These are phyloP conservation scores for Myrmecophaga tridactyla DNA, from an alignment of 2,113 vertebrate genomes.

Conservation along the genomic window DNA sequence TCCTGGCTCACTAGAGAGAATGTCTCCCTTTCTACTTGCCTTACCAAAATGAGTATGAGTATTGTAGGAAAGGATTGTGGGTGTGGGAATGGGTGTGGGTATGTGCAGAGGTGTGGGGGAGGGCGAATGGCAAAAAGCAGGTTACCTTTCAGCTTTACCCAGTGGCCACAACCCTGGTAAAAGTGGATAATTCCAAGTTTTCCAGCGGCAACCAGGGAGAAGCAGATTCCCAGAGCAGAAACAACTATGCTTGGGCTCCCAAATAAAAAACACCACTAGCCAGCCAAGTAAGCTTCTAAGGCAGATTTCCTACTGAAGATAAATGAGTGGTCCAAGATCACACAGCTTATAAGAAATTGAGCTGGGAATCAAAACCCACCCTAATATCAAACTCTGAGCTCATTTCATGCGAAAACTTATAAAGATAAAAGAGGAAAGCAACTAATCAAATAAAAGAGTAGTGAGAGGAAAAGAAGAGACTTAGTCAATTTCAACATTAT, in stretches of 20 bases:
- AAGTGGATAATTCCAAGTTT: neutral
- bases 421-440: neutral
- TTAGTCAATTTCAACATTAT: neutral
- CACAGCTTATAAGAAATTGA: neutral
- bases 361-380: neutral
- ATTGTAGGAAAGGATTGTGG: neutral
- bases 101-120: too few relatives aligned
- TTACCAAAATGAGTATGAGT: slow-evolving; percentile 31
- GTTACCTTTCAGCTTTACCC: neutral
- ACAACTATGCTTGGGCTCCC: neutral
- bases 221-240: neutral
- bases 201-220: neutral
- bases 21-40: neutral
- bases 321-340: neutral
- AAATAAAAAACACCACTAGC: neutral
- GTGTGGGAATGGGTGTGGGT: neutral
- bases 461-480: neutral
- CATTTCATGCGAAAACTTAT: neutral
- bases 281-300: neutral
- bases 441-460: neutral
- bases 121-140: neutral
- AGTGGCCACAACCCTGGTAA: neutral
- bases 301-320: neutral
- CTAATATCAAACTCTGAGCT: neutral
- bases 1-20: slow-evolving; percentile 15